phyloP scores from a whole-genome alignment of 2,113 vertebrate genomes.

The Myotis lucifugus region DNA sequence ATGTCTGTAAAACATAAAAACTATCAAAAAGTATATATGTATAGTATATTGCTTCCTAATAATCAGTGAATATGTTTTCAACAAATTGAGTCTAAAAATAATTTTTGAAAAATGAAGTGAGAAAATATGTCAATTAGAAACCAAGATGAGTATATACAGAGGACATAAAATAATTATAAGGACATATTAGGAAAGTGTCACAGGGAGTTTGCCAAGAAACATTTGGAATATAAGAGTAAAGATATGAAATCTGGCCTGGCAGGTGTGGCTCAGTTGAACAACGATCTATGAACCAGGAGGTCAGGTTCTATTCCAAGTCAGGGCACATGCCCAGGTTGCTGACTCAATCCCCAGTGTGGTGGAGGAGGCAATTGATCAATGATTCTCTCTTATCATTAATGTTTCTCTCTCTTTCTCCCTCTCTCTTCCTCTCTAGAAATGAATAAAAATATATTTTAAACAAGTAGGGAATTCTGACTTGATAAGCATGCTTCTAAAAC shows the following conservation, averaged over 20 bases:
- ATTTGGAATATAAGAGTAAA: neutral
- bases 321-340: no score
- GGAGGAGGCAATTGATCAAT: no score
- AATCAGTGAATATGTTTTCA: neutral
- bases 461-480: no score
- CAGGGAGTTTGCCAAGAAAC: neutral
- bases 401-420: no score
- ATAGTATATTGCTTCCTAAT: neutral
- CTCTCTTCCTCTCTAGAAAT: no score
- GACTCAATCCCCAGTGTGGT: no score
- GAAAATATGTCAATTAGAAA: neutral
- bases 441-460: no score
- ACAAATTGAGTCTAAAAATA: neutral
- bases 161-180: neutral
- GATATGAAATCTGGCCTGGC: neutral
- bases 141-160: neutral
- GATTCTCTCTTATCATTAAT: no score
- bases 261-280: no score
- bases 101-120: neutral
- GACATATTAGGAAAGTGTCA: neutral
- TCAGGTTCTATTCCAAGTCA: no score
- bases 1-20: neutral
- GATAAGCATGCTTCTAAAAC: neutral
- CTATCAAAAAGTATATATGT: neutral
- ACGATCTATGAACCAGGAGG: no score